Evolutionary conservation across 2,113 vertebrate genomes (phyloP).

Genomic region (Calidris pugnax): DNA sequence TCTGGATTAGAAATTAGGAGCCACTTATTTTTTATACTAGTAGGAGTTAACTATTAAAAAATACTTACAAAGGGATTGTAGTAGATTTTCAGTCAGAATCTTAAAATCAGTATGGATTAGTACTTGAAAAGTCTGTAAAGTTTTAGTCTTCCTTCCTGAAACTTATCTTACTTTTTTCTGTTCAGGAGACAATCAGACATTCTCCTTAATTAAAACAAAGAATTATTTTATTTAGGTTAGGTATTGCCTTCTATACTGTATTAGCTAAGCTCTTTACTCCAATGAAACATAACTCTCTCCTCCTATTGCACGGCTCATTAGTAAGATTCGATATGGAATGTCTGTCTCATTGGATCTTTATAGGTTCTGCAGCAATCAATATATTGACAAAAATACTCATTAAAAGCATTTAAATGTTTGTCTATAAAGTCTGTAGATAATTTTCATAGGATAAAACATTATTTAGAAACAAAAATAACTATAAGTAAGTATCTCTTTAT

Average conservation of each 20-base stretch:
- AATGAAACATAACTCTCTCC: background rate
- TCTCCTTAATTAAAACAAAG: background rate
- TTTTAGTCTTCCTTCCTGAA: background rate
- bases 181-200: background rate
- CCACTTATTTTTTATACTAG: background rate
- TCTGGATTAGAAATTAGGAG: background rate
- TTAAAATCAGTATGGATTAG: background rate
- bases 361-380: background rate
- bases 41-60: background rate
- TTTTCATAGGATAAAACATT: background rate
- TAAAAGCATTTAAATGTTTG: background rate
- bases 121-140: background rate
- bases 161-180: background rate
- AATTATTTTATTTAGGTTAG: background rate
- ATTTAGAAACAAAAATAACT: background rate
- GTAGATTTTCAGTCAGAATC: background rate
- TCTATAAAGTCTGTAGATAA: background rate
- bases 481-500: background rate
- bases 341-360: background rate
- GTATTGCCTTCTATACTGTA: background rate
- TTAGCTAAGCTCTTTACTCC: background rate
- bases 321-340: background rate
- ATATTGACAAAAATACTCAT: background rate
- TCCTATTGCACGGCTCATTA: background rate
- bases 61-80: background rate